phyloP scores from a whole-genome alignment of 2,113 vertebrate species.

The Labeo catla region DNA sequence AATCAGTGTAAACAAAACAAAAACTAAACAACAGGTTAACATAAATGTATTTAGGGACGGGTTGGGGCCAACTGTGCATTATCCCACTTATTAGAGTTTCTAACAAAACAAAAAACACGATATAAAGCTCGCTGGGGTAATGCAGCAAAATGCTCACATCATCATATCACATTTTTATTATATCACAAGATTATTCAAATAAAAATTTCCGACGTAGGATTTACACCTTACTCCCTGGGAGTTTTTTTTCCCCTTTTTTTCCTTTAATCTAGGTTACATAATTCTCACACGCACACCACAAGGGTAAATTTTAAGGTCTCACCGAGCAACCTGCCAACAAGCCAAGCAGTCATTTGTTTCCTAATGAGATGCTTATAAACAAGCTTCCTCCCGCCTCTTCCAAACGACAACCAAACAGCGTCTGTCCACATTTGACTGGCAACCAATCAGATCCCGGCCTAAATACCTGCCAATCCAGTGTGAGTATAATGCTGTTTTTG shows the following conservation, averaged over 20 bases:
- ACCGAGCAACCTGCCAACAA: slow-evolving; percentile 3
- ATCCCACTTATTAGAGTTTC: neutral
- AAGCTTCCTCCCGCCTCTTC: neutral
- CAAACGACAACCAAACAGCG: neutral
- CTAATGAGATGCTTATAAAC: slow-evolving; percentile 33
- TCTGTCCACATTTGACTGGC: neutral
- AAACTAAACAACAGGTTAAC: too few species aligned
- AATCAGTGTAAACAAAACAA: too few species aligned
- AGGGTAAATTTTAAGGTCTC: neutral
- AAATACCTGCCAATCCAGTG: neutral
- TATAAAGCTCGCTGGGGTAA: neutral
- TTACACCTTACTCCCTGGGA: slow-evolving; percentile 47
- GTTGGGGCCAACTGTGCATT: neutral
- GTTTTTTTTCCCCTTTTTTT: neutral
- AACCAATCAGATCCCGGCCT: slow-evolving; percentile 8
- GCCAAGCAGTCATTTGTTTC: slow-evolving; percentile 17
- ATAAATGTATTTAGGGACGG: too few species aligned
- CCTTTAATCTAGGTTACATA: slow-evolving; percentile 29
- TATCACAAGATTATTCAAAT: slow-evolving; percentile 60
- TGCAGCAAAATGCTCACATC: neutral
- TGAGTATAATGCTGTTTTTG: neutral
- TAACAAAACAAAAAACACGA: neutral
- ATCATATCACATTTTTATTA: slow-evolving; percentile 32
- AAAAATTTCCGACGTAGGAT: slow-evolving; percentile 51
- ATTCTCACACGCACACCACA: neutral